Percentiles rank a stretch among this genome's conserved stretches.
phyloP scores from a whole-genome alignment of 2,113 vertebrate species.

The Tetraodon nigroviridis region DNA sequence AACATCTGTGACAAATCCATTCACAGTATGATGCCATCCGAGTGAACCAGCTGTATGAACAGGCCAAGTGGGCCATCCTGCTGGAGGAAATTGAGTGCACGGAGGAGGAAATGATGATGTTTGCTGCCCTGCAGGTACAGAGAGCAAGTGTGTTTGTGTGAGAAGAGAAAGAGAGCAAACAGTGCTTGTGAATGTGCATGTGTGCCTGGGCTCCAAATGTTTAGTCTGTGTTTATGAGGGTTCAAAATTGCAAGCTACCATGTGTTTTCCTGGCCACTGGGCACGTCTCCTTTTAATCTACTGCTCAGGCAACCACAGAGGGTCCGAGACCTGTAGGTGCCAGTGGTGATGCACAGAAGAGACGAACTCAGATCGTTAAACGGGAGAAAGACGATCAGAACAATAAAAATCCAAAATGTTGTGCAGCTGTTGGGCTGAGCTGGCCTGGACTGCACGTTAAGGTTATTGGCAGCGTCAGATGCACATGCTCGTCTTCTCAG shows the following conservation, averaged over 20 bases:
- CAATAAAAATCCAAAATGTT: not conserved
- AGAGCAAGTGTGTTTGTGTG: not conserved
- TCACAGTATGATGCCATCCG: constrained; percentile 95
- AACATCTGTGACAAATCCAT: constrained; percentile 22
- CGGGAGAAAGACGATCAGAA: not conserved
- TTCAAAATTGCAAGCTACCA: constrained; percentile 23
- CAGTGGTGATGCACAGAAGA: too few species aligned
- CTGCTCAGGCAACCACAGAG: too few species aligned
- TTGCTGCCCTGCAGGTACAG: constrained; percentile 92
- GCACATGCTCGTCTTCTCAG: not conserved
- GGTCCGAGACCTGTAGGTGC: too few species aligned
- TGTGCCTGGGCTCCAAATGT: constrained; percentile 14
- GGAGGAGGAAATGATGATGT: constrained; percentile 99
- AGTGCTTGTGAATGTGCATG: constrained; percentile 11
- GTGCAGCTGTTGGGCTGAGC: not conserved
- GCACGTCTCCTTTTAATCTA: constrained; percentile 24
- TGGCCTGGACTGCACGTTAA: not conserved
- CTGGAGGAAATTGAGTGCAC: constrained; percentile 99
- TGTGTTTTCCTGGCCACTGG: constrained; percentile 40
- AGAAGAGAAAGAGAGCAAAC: constrained; percentile 5
- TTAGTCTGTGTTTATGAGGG: constrained; percentile 28
- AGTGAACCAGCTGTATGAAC: constrained; percentile 98
- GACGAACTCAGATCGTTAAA: too few species aligned
- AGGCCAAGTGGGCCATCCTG: constrained; percentile 96
- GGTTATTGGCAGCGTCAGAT: not conserved